Evolutionary conservation across 2,797 vertebrate species (phyloP).

Genomic region (Furcifer pardalis): DNA sequence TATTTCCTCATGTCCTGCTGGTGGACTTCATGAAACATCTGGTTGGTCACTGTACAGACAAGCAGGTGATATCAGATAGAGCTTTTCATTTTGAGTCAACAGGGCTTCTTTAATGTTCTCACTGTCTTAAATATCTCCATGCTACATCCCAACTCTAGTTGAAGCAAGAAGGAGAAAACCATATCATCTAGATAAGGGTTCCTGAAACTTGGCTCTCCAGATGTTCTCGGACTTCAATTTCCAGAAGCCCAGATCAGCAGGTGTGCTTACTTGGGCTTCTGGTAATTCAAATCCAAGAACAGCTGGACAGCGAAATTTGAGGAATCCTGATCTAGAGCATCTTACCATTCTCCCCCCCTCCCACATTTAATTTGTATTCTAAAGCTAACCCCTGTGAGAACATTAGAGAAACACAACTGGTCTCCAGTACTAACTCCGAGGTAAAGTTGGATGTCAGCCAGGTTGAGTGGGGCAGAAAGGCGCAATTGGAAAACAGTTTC

Average conservation of each 20-base stretch:
- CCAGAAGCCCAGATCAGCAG: no score
- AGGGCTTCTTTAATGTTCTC: background rate
- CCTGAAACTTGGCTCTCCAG: no score
- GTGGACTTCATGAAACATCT: background rate
- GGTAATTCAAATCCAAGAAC: no score
- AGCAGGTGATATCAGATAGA: background rate
- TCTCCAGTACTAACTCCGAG: background rate
- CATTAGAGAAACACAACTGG: background rate
- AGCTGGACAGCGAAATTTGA: no score
- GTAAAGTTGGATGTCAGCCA: background rate
- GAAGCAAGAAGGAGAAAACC: background rate
- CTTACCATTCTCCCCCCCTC: background rate
- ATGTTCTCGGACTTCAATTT: no score
- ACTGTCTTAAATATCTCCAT: background rate
- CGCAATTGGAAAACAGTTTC: no score
- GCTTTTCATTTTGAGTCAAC: background rate
- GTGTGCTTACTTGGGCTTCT: no score
- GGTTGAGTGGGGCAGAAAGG: background rate
- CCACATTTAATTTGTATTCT: no score
- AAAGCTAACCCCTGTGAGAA: background rate
- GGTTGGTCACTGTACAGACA: background rate
- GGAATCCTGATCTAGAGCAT: background rate
- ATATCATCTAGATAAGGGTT: background rate
- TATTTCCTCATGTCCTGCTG: background rate
- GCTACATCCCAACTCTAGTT: background rate